phyloP scores from a whole-genome alignment of 2,113 vertebrate species.

The Felis catus region F.catus_Fca126_mat1.0 CM031421.1:77049001-77049500 shows the following conservation, averaged over 20 bases:
- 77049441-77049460: background rate
- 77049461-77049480: background rate
- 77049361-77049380: background rate
- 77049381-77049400: background rate
- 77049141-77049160: too few relatives aligned
- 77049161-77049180: background rate
- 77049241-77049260: background rate
- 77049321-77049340: background rate
- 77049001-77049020: background rate
- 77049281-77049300: background rate
- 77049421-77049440: background rate
- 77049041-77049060: background rate
- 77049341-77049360: background rate
- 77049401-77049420: background rate
- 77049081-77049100: background rate
- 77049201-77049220: background rate
- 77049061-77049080: background rate
- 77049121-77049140: fast-evolving
- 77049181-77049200: background rate
- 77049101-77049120: background rate
- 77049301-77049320: background rate
- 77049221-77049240: background rate
- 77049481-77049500: background rate
- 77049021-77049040: background rate
- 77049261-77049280: background rate